Conservation (phyloP, 2,888 invertebrate genomes). For the Eupithecia dodoneata region DNA sequence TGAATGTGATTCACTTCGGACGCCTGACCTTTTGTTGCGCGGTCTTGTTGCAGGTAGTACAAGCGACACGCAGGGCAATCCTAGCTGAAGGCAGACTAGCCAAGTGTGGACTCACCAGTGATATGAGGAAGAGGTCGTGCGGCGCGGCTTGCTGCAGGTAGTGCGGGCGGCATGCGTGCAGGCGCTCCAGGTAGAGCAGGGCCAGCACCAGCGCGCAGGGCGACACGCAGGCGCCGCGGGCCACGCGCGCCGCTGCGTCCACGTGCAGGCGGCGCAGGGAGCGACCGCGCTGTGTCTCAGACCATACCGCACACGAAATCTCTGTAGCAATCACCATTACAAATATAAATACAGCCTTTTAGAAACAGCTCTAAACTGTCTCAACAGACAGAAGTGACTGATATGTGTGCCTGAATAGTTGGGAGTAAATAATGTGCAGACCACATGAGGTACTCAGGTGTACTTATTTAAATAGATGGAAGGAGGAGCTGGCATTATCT, state of each 20-base stretch:
- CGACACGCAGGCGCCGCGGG: constrained; percentile 92
- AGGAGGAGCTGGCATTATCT: not conserved
- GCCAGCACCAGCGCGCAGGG: constrained; percentile 97
- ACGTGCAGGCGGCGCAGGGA: constrained; percentile 90
- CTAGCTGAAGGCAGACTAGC: no score
- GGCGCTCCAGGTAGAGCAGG: constrained; percentile 95
- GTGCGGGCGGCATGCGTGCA: constrained; percentile 91
- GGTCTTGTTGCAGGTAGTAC: no score
- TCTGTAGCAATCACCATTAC: constrained; percentile 77
- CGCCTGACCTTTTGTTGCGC: no score
- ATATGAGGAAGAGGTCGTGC: constrained; percentile 96
- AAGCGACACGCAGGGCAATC: no score
- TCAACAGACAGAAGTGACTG: no score
- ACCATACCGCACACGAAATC: constrained; percentile 93
- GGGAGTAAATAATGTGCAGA: not conserved
- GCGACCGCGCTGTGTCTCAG: constrained; percentile 89
- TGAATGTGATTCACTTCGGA: no score
- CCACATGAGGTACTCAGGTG: not conserved
- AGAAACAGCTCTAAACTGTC: no score
- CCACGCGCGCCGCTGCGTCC: constrained; percentile 90
- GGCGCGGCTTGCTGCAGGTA: constrained; percentile 93
- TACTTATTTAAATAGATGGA: not conserved
- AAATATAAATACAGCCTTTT: no score
- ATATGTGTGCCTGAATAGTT: no score
- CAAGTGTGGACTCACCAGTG: constrained; percentile 87